Evolutionary conservation across 2,113 vertebrate genomes (phyloP).

Genomic region (Scytalopus superciliaris): DNA sequence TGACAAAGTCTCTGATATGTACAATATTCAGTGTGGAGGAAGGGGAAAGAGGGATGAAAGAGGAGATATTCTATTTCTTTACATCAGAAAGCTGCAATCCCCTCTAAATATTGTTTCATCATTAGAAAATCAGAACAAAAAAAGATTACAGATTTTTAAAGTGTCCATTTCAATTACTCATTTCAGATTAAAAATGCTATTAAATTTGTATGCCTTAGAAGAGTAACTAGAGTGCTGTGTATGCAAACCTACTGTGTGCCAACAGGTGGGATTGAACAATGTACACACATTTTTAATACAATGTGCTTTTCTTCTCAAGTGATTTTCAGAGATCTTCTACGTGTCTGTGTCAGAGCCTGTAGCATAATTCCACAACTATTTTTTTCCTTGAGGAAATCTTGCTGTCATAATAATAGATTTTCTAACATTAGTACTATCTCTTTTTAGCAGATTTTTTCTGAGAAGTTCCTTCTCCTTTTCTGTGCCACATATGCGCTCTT

Average conservation of each 20-base stretch:
- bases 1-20: too few species aligned
- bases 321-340: background rate
- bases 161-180: background rate
- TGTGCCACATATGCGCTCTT: rapidly evolving
- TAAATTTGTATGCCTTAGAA: background rate
- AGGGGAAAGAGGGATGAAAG: background rate
- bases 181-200: background rate
- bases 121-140: background rate
- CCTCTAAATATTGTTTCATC: background rate
- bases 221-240: rapidly evolving
- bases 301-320: background rate
- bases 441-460: background rate
- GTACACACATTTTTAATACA: background rate
- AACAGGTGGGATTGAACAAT: background rate
- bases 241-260: background rate
- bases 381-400: background rate
- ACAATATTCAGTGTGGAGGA: rapidly evolving
- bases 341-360: background rate
- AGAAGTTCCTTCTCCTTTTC: background rate
- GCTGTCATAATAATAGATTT: background rate
- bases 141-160: background rate
- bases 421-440: background rate
- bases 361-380: rapidly evolving
- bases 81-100: background rate
- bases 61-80: background rate